A percentile compares a stretch with the other conserved stretches of the same genome.
Conservation (phyloP, 2,888 invertebrate species). For the Lasioglossum calceatum region DNA sequence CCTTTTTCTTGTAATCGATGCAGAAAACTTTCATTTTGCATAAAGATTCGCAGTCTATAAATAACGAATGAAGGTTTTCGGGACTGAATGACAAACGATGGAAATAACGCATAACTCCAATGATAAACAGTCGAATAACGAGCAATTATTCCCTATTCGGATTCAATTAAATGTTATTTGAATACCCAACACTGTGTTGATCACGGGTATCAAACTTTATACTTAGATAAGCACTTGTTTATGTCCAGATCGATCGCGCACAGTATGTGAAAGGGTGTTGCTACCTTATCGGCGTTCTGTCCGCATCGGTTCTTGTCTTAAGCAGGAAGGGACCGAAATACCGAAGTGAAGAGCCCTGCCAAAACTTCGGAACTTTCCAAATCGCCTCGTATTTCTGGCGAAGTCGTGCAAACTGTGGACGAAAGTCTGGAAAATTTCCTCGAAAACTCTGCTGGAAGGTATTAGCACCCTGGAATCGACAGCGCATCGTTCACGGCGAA, state of each 20-base stretch:
- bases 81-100: too few relatives aligned
- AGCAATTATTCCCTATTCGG: background rate
- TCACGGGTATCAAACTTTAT: background rate
- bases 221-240: conserved; percentile 1
- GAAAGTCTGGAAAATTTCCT: conserved; percentile 63
- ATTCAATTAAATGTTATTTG: background rate
- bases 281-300: conserved; percentile 44
- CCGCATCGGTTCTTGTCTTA: conserved; percentile 35
- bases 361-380: conserved; percentile 60
- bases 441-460: conserved; percentile 53
- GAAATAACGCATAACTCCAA: too few relatives aligned
- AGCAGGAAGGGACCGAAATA: conserved; percentile 33
- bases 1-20: too few relatives aligned
- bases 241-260: background rate
- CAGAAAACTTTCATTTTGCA: too few relatives aligned
- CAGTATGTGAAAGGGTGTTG: background rate
- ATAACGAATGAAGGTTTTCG: too few relatives aligned
- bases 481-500: conserved; percentile 23
- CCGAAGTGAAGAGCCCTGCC: conserved; percentile 44
- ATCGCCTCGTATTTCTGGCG: conserved; percentile 54
- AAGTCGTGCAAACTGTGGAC: conserved; percentile 59
- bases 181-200: background rate
- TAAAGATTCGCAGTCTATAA: too few relatives aligned
- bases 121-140: too few relatives aligned
- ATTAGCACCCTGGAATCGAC: conserved; percentile 55